Conservation (phyloP, 2,797 vertebrate genomes). For the Molossus alvarezi region DNA sequence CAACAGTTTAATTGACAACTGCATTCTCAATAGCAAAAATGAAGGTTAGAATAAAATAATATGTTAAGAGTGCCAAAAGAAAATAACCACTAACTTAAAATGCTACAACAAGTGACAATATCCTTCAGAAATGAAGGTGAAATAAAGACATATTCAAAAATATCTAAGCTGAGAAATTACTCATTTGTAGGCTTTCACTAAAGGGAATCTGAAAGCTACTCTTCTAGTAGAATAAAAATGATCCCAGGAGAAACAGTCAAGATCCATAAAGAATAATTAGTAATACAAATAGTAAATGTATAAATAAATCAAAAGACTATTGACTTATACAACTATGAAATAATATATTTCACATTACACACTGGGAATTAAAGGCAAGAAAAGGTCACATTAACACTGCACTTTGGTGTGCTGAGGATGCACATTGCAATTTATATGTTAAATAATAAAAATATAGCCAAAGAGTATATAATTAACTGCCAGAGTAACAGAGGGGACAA, state of each 20-base stretch:
- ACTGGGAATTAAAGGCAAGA: background rate
- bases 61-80: background rate
- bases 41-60: slow-evolving; percentile 44
- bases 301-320: slow-evolving; percentile 10
- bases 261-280: background rate
- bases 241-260: background rate
- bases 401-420: background rate
- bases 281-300: background rate
- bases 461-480: slow-evolving; percentile 20
- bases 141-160: slow-evolving; percentile 31
- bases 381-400: background rate
- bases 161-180: background rate
- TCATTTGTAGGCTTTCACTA: background rate
- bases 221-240: too few species aligned
- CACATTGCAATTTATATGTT: background rate
- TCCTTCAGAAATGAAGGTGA: background rate
- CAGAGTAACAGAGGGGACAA: background rate
- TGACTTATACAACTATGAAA: background rate
- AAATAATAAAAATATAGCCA: background rate
- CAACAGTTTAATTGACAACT: background rate
- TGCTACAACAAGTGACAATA: background rate
- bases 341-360: background rate
- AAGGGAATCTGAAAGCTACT: background rate
- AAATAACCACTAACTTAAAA: slow-evolving; percentile 11
- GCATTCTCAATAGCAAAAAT: background rate